Base-by-base conservation (phyloP, 1,140 invertebrate species). In the Tetragnatha versicolor region DNA sequence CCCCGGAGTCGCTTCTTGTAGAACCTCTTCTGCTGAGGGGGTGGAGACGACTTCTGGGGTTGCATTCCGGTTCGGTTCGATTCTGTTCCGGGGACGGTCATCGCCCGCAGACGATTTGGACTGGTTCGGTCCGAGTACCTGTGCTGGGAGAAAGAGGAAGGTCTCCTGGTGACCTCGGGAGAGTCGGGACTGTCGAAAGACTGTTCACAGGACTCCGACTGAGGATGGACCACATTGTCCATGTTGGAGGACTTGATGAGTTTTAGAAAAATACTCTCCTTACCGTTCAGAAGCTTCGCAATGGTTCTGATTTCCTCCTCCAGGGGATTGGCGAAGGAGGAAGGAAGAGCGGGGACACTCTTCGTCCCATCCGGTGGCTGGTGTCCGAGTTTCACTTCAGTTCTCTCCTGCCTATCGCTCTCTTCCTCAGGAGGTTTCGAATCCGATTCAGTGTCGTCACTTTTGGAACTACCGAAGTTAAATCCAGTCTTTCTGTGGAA, bases 1-100 rank as follows among this genome's bases (percentile, higher is more conserved):
- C 92, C 93, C 25, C 92, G 87, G 0, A 93, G 85, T 22, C 92
- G 85, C 45, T 82, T 83, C 84, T 93, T 93, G 10, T 90, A 91
- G 82, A 92, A 93, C 3, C 92, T n/a, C 37, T 75, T 80, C 14
- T 80, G 79, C 37, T 80, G 79, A 1, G 63, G 14, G 3, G 68
- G 73, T 12, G 73, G 73, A 27, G 58, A 51, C 14, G 31, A 22
- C 22, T 31, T 20, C 7, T 45, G 9, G 14, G 69, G 3, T 5
- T 3, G 7, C 17, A 35, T 22, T 14, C 3, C 31, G 20, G 14
- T 75, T 12, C 58, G 10, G 25, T 31, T 66, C 22, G 60, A 7
- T 27, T 65, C 61, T 5, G 73, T 66, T 20, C 45, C 61, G 20
- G 73, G 58, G 22, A 77, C 73, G 5, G 73, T 77, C 60, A 65